Percentiles rank a stretch among this genome's conserved stretches.
phyloP scores from a whole-genome alignment of 2,113 vertebrate genomes.

The Gymnorhina tibicen region DNA sequence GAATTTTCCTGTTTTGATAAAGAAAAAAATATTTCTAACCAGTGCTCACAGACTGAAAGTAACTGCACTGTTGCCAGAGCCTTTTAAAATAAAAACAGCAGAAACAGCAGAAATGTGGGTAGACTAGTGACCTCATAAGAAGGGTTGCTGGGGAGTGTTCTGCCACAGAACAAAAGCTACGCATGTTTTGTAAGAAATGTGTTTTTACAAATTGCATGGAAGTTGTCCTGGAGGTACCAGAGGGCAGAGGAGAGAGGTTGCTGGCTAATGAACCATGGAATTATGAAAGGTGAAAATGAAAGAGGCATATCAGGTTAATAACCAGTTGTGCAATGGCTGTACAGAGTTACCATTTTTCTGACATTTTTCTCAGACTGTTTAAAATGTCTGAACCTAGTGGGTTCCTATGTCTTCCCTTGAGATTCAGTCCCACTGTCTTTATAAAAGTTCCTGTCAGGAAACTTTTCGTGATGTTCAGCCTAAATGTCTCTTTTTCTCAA shows the following conservation, averaged over 20 bases:
- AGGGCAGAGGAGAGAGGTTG: not conserved
- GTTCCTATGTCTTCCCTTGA: not conserved
- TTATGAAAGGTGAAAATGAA: not conserved
- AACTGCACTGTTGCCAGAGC: not conserved
- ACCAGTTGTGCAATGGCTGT: not conserved
- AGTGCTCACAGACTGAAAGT: not conserved
- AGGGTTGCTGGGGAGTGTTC: not conserved
- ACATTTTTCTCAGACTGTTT: not conserved
- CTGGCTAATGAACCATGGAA: not conserved
- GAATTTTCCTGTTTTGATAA: not conserved
- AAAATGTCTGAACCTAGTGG: not conserved
- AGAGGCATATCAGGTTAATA: not conserved
- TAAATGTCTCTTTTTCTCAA: not conserved
- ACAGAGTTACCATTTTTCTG: not conserved
- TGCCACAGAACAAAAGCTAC: not conserved
- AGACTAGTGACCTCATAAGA: not conserved
- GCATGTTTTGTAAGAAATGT: not conserved
- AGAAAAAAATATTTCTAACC: not conserved
- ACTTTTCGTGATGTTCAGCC: not conserved
- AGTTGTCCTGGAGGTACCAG: not conserved
- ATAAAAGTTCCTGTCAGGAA: not conserved
- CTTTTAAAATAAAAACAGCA: not conserved
- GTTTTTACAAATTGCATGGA: not conserved
- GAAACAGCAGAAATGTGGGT: not conserved
- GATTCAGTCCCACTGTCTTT: not conserved